Evolutionary conservation across 2,113 vertebrate species (phyloP), one percentile per base, ranked within the genome.

Genomic region (Climacteris rufus): DNA sequence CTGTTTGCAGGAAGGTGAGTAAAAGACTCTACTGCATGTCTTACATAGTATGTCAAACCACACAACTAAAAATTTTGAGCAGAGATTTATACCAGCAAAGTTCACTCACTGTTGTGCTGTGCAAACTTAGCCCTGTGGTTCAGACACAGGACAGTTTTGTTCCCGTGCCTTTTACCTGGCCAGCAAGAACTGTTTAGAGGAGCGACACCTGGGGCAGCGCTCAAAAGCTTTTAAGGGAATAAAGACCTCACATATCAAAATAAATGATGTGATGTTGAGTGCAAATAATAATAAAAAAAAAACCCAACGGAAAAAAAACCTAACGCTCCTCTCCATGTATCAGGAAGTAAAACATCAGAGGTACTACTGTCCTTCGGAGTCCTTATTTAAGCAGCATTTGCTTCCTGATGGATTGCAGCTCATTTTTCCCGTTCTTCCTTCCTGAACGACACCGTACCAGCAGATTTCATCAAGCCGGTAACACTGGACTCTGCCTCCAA

Each of bases 401-500:
- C 40, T 54, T 80, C 25, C 89, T 23, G 30, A 15, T 4, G 33
- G 52, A 53, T 4, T 31, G 15, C 52, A 15, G 53, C 28, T 77
- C 69, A 14, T 12, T 40, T 24, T 60, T 49, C 44, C 22, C 18
- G 2, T 14, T 50, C n/a, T 35, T 24, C 44, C 17, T 59, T 50
- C 87, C 71, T 4, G 33, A 39, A 25, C 30, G 23, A 6, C 1
- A 30, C 39, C 3, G 54, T 2, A 27, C 13, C 2, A 19, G 20
- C 21, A 19, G 24, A 15, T 76, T 64, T 22, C 66, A 24, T 0
- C 45, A 2, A 10, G 49, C 59, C 3, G 39, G 0, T 3, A 1
- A 2, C 0, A 2, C 2, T 0, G 14, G 37, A 33, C 45, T 24
- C 37, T 16, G 56, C n/a, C 56, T 17, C 5, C 69, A 4, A n/a